Conservation (phyloP, 2,797 vertebrate genomes). For the Acanthurus leucopareius region DNA sequence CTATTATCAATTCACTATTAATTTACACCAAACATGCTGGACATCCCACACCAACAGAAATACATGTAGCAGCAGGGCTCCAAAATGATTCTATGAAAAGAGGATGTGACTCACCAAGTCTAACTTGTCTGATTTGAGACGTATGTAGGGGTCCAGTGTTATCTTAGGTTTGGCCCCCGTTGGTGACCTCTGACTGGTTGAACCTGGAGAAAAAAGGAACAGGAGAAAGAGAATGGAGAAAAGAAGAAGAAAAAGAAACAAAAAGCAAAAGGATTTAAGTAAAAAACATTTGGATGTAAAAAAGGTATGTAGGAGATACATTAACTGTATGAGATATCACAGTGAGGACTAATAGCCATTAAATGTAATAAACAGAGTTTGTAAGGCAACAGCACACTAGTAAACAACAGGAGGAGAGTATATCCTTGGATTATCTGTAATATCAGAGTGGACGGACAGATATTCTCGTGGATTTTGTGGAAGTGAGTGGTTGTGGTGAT, state of each 20-base stretch:
- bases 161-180: conserved; percentile 87
- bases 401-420: conserved; percentile 42
- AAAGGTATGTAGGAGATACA: too few species aligned
- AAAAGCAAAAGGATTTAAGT: too few species aligned
- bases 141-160: conserved; percentile 90
- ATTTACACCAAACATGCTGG: neutral
- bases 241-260: neutral
- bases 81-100: neutral
- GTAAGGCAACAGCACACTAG: conserved; percentile 17
- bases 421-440: conserved; percentile 53
- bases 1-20: too few species aligned
- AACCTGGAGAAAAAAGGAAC: conserved; percentile 53
- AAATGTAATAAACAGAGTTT: neutral
- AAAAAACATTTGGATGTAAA: too few species aligned
- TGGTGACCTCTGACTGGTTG: conserved; percentile 73
- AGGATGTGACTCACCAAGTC: conserved; percentile 87
- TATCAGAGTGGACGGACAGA: conserved; percentile 43
- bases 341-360: too few species aligned
- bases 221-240: neutral
- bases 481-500: conserved; percentile 19
- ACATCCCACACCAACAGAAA: neutral
- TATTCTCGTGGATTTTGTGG: conserved; percentile 45
- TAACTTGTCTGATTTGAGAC: conserved; percentile 91
- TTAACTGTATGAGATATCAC: too few species aligned
- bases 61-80: neutral